Evolutionary conservation across 2,113 vertebrate species (phyloP).

Genomic region (Picathartes gymnocephalus): DNA sequence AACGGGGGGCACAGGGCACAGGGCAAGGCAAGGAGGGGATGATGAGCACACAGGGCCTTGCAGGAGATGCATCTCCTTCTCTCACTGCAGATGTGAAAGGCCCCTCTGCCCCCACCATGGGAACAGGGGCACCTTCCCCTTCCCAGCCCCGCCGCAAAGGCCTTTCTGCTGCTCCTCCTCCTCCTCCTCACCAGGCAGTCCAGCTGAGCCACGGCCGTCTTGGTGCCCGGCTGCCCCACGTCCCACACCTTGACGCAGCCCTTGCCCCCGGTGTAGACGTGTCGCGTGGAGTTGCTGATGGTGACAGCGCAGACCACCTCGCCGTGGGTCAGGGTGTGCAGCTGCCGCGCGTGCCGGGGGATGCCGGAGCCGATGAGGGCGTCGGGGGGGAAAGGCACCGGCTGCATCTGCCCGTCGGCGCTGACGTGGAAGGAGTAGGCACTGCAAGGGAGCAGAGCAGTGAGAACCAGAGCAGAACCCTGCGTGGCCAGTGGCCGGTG

Average conservation of each 20-base stretch:
- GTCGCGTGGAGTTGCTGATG: constrained; percentile 86
- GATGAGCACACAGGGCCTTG: neutral
- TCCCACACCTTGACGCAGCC: constrained; percentile 91
- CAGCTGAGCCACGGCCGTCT: constrained; percentile 86
- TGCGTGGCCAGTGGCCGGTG: neutral
- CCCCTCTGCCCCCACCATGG: neutral
- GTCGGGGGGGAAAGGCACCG: constrained; percentile 85
- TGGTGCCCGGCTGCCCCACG: constrained; percentile 86
- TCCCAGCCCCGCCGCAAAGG: neutral
- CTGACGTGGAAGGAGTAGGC: constrained; percentile 73
- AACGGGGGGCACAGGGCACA: neutral
- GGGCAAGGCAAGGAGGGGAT: neutral
- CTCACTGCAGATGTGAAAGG: neutral
- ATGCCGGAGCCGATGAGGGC: constrained; percentile 82
- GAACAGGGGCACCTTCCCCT: neutral
- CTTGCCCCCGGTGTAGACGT: constrained; percentile 89
- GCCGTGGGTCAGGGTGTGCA: constrained; percentile 85
- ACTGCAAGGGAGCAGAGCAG: neutral
- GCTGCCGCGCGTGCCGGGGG: constrained; percentile 82
- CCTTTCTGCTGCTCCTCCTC: neutral
- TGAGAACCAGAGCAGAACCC: neutral
- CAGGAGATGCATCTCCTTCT: neutral
- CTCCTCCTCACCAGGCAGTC: constrained; percentile 79
- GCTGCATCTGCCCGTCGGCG: constrained; percentile 89
- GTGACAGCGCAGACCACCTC: constrained; percentile 92